Conservation (phyloP, 1,140 invertebrate species). For the Sarcophaga peregrina region DNA sequence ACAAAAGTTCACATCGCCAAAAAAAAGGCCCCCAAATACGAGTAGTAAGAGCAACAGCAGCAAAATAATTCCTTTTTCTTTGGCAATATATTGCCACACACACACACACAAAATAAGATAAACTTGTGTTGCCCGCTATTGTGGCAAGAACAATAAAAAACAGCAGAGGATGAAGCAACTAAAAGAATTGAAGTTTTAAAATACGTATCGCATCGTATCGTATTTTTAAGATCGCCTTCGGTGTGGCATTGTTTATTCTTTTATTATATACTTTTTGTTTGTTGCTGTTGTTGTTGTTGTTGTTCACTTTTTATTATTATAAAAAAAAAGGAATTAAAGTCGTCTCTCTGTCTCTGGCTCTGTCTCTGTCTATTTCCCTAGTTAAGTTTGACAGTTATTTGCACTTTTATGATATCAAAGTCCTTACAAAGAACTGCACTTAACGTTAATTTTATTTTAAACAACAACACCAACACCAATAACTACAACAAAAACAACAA, state of each 20-base stretch:
- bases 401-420: constrained; percentile 38
- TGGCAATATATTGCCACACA: background rate
- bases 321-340: constrained; percentile 34
- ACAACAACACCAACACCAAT: background rate
- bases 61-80: background rate
- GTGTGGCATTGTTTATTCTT: constrained; percentile 14
- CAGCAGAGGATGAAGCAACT: background rate
- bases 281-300: background rate
- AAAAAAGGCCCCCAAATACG: too few species aligned
- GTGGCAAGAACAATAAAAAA: background rate
- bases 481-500: constrained; percentile 23
- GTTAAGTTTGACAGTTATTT: constrained; percentile 41
- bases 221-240: constrained; percentile 24
- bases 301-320: background rate
- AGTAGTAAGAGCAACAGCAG: background rate
- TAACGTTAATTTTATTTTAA: constrained; percentile 38
- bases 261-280: background rate
- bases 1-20: background rate
- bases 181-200: background rate
- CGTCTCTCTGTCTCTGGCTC: too few species aligned
- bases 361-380: background rate
- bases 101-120: background rate
- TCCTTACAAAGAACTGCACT: constrained; percentile 41
- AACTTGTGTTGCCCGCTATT: too few species aligned
- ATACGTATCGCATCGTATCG: background rate